Evolutionary conservation across 2,888 invertebrate genomes (phyloP).

Genomic region (Eudemis profundana): DNA sequence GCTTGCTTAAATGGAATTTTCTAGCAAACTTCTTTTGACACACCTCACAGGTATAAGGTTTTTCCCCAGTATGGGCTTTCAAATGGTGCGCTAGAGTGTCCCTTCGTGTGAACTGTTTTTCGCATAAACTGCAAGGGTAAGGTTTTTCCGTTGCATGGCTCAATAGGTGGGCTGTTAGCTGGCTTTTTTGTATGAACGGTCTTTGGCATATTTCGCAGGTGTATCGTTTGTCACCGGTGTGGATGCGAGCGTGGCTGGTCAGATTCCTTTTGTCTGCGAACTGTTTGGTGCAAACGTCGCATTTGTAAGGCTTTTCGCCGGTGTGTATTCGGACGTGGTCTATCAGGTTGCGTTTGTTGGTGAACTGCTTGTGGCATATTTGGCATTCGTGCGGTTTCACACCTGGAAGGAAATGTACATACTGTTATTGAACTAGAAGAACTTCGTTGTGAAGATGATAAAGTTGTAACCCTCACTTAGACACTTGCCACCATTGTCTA

Average conservation of each 20-base stretch:
- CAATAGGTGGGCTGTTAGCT: slow-evolving; percentile 1
- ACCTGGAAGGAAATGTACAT: background rate
- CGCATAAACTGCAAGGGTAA: slow-evolving; percentile 9
- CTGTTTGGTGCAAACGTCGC: background rate
- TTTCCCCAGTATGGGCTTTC: background rate
- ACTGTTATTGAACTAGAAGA: too few relatives aligned
- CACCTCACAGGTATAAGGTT: slow-evolving; percentile 3
- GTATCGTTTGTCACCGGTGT: slow-evolving; percentile 13
- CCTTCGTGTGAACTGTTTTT: slow-evolving; percentile 16
- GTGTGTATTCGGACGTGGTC: slow-evolving; percentile 23
- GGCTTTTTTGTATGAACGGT: slow-evolving; percentile 14
- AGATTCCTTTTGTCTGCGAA: slow-evolving; percentile 21
- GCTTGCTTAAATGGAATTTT: slow-evolving; percentile 9
- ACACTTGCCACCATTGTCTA: too few relatives aligned
- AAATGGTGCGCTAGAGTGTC: slow-evolving; percentile 4
- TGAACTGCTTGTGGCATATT: slow-evolving; percentile 15
- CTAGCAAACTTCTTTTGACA: slow-evolving; percentile 9
- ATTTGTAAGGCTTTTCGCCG: slow-evolving; percentile 14
- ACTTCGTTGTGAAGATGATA: too few relatives aligned
- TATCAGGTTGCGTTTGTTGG: slow-evolving; percentile 14
- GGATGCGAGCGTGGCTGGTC: slow-evolving; percentile 8
- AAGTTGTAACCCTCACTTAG: too few relatives aligned
- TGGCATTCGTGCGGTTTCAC: slow-evolving; percentile 10
- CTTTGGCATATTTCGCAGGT: slow-evolving; percentile 1
- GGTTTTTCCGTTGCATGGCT: slow-evolving; percentile 7